A percentile compares a stretch with the other conserved stretches of the same genome.
Conservation (phyloP, 2,113 vertebrate genomes). For the Crotalus viridis region DNA sequence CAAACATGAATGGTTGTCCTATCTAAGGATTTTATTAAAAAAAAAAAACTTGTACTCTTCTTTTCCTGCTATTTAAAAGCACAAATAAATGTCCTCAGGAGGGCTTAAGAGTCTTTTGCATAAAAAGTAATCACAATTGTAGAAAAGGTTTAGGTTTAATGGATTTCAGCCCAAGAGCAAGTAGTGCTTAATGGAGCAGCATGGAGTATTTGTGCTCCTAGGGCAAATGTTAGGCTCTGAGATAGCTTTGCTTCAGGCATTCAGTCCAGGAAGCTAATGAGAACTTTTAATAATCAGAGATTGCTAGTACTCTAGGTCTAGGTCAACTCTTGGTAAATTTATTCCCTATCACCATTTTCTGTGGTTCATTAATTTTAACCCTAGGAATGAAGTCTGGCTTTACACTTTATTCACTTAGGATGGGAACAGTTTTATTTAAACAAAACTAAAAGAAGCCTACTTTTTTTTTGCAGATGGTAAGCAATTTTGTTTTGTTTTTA, state of each 20-base stretch:
- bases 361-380: constrained; percentile 1
- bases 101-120: background rate
- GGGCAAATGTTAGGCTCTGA: background rate
- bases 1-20: background rate
- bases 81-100: background rate
- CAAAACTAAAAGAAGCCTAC: background rate
- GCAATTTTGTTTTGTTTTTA: background rate
- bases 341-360: constrained; percentile 1
- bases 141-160: background rate
- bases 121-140: background rate
- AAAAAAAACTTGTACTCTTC: background rate
- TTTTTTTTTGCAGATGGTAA: background rate
- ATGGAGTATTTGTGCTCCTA: background rate
- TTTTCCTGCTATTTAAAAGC: background rate
- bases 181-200: background rate
- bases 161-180: background rate
- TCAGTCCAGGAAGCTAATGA: background rate
- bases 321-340: background rate
- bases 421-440: background rate
- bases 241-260: background rate
- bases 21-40: background rate
- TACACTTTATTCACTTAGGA: constrained; percentile 7
- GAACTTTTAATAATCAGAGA: background rate
- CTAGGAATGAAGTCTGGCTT: constrained; percentile 3
- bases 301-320: background rate